These are phyloP conservation scores for Papilio aristodemus DNA, from an alignment of 1,140 invertebrate species.

Conservation along the genomic window DNA sequence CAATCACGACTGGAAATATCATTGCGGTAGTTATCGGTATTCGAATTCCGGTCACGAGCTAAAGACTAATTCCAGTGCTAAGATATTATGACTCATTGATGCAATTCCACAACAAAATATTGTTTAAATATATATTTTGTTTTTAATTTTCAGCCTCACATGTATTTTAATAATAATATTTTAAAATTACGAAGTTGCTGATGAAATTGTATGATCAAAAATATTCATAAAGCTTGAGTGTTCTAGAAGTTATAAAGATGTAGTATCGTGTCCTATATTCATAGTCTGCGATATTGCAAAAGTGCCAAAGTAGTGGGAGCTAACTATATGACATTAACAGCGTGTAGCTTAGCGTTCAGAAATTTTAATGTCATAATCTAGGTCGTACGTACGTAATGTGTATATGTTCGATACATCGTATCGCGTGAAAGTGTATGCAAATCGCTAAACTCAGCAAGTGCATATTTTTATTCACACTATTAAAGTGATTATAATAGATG, in stretches of 20 bases:
- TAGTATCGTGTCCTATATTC: constrained; percentile 24
- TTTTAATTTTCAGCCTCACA: too few species aligned
- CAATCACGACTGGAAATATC: too few species aligned
- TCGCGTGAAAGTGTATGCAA: constrained; percentile 28
- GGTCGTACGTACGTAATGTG: constrained; percentile 14
- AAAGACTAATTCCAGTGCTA: too few species aligned
- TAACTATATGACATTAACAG: constrained; percentile 22
- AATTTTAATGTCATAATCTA: constrained; percentile 28
- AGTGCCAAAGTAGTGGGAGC: constrained; percentile 26
- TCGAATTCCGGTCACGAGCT: too few species aligned
- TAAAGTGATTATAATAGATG: background rate
- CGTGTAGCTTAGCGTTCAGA: constrained; percentile 18
- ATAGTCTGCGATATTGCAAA: constrained; percentile 17
- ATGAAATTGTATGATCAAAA: background rate
- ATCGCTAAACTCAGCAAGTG: background rate
- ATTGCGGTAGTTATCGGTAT: too few species aligned
- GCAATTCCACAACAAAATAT: too few species aligned
- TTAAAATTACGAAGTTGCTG: too few species aligned
- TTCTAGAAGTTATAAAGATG: background rate
- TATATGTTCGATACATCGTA: background rate
- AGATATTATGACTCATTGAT: too few species aligned
- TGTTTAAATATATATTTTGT: too few species aligned
- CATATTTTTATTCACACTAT: background rate
- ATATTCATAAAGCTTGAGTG: background rate
- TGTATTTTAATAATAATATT: too few species aligned